A percentile compares a stretch with the other conserved stretches of the same genome.
These are phyloP conservation scores for human (Homo sapiens) DNA, from an alignment of 2,113 vertebrate genomes.

Conservation along the genomic window DNA sequence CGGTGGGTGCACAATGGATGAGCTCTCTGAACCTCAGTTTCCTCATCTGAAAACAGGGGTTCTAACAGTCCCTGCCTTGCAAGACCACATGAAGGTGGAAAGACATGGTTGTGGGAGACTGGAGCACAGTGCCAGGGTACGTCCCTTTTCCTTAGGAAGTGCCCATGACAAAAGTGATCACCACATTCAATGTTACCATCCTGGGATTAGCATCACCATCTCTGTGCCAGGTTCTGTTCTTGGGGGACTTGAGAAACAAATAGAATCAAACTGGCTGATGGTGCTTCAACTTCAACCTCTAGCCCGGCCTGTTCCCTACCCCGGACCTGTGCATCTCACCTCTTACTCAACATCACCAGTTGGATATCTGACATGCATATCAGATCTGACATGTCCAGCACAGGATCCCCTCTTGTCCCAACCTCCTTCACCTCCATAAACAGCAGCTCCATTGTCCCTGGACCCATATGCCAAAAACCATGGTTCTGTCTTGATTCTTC, in stretches of 20 bases:
- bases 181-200: background rate
- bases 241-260: background rate
- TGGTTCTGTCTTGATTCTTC: background rate
- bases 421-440: background rate
- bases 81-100: background rate
- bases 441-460: background rate
- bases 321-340: background rate
- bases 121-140: background rate
- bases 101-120: fast-evolving
- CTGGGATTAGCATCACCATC: background rate
- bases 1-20: fast-evolving
- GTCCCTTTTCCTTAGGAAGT: background rate
- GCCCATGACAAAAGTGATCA: fast-evolving
- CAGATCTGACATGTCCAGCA: background rate
- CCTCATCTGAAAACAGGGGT: background rate
- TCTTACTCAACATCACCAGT: background rate
- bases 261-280: background rate
- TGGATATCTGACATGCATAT: too few species aligned
- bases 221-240: background rate
- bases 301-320: background rate
- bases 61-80: fast-evolving
- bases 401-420: background rate
- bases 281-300: background rate
- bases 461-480: fast-evolving
- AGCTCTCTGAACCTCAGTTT: background rate